Evolutionary conservation across 2,797 vertebrate genomes (phyloP), one percentile per base, ranked within the genome.

Genomic region (Dryobates pubescens): DNA sequence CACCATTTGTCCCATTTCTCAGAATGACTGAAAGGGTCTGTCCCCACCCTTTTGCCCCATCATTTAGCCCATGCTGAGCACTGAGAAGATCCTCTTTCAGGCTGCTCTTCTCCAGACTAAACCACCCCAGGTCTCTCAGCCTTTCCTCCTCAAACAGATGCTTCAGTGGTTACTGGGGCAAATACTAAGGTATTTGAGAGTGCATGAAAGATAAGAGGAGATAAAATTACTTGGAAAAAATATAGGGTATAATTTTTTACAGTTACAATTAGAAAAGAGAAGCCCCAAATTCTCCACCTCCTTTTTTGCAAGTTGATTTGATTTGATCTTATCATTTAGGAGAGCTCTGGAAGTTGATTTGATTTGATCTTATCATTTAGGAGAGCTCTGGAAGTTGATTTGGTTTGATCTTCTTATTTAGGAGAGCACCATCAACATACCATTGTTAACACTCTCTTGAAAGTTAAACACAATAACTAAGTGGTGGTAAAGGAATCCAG

Each of bases 391-490:
- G 41, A 16, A 41, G 41, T 15, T 38, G 17, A 32, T 41, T 75
- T 74, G 7, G 18, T 65, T 65, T 79, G 17, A 24, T 83, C 36
- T 36, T 36, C 36, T 36, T 47, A 13, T 45, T 70, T 62, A 15
- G 36, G 51, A 58, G 13, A 88, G 13, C 32, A 69, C 41, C 36
- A 6, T 13, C 78, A 85, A 34, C 43, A 88, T 71, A 77, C n/a
- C 8, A 7, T 38, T 83, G 54, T 56, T 71, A 78, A 72, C 47
- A 27, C 16, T 1, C 7, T 36, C 56, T 3, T 49, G 67, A 56
- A 56, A 92, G 24, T 56, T 27, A 88, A 92, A 68, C 64, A 58
- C 89, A 96, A 86, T 41, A 86, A 61, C 36, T 26, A 81, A 74
- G 36, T 9, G 61, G 41, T 51, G 47, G n/a, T 63, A 64, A 79